These are phyloP conservation scores for Zaprionus davidi DNA, from an alignment of 1,140 invertebrate genomes.

Conservation along the genomic window DNA sequence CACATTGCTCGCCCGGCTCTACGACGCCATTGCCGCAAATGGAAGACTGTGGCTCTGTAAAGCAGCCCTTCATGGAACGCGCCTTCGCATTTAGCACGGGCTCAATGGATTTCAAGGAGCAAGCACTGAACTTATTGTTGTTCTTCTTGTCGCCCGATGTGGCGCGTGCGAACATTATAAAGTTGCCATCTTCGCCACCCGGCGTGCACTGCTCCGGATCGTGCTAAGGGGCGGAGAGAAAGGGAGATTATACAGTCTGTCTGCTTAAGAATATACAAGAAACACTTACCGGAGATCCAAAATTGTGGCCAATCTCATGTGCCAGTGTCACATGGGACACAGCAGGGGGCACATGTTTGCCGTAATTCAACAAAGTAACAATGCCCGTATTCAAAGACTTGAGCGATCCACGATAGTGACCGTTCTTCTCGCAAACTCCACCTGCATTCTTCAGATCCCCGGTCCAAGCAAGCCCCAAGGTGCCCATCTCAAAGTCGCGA, in stretches of 20 bases:
- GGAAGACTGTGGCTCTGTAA: slow-evolving; percentile 94
- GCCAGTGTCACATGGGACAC: slow-evolving; percentile 99
- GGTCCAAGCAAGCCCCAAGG: slow-evolving; percentile 98
- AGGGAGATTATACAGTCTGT: slow-evolving; percentile 5
- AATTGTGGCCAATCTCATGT: slow-evolving; percentile 99
- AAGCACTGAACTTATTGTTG: slow-evolving; percentile 97
- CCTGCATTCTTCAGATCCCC: slow-evolving; percentile 97
- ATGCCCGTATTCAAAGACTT: slow-evolving; percentile 99
- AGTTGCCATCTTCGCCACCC: slow-evolving; percentile 97
- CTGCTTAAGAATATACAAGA: not conserved
- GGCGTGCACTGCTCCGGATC: slow-evolving; percentile 97
- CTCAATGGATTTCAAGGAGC: slow-evolving; percentile 97
- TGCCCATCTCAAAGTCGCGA: slow-evolving; percentile 99
- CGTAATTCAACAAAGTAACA: slow-evolving; percentile 98
- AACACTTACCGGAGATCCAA: slow-evolving; percentile 95
- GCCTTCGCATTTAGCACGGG: slow-evolving; percentile 97
- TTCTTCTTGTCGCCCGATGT: slow-evolving; percentile 98
- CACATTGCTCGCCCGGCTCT: slow-evolving; percentile 98
- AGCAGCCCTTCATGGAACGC: slow-evolving; percentile 94
- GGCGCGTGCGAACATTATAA: slow-evolving; percentile 98
- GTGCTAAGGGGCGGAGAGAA: slow-evolving; percentile 89
- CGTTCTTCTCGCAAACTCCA: slow-evolving; percentile 97
- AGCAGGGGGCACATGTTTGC: slow-evolving; percentile 98
- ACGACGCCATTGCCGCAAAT: slow-evolving; percentile 99
- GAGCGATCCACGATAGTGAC: slow-evolving; percentile 96